These are phyloP conservation scores for Seladonia tumulorum DNA, from an alignment of 2,888 invertebrate genomes.

Conservation along the genomic window DNA sequence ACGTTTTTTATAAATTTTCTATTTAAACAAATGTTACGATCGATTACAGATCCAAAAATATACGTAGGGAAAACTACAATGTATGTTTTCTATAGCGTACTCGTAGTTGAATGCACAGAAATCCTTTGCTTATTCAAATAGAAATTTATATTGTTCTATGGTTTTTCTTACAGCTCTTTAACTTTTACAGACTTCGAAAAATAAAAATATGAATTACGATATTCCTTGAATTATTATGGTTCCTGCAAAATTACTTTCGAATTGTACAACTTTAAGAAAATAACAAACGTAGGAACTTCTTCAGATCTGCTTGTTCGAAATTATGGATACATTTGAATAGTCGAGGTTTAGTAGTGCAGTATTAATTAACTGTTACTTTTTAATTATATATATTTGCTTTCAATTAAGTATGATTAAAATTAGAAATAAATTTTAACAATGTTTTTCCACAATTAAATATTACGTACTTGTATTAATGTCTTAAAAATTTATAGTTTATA, in stretches of 20 bases:
- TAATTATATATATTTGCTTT: not conserved
- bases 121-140: not conserved
- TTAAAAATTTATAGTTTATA: not conserved
- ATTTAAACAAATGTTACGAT: not conserved
- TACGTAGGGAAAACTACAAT: conserved; percentile 5
- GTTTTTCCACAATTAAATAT: not conserved
- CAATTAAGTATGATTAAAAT: not conserved
- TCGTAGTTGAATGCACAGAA: conserved; percentile 10
- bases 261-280: not conserved
- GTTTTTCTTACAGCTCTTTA: not conserved
- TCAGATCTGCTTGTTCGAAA: not conserved
- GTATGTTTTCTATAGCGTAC: conserved; percentile 12
- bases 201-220: not conserved
- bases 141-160: not conserved
- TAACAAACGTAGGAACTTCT: not conserved
- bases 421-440: not conserved
- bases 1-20: conserved; percentile 8
- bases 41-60: not conserved
- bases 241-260: not conserved
- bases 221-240: not conserved
- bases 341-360: not conserved
- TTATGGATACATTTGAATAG: not conserved
- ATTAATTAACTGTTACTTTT: not conserved
- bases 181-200: not conserved
- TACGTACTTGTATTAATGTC: not conserved